A percentile compares a stretch with the other conserved stretches of the same genome.
phyloP scores from a whole-genome alignment of 2,888 invertebrate genomes.

The Dicranocentrus wangi region DNA sequence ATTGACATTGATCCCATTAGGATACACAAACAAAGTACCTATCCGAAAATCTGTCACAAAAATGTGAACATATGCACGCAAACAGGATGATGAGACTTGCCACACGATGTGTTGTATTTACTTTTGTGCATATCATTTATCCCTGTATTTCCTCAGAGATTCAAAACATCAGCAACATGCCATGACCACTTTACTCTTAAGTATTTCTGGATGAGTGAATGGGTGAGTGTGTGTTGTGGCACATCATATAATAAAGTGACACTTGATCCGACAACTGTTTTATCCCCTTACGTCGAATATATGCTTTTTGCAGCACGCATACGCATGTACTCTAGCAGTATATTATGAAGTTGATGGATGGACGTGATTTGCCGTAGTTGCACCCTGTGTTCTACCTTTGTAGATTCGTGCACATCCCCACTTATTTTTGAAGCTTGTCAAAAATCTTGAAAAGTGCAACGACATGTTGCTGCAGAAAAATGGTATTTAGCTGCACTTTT shows the following conservation, averaged over 20 bases:
- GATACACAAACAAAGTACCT: slow-evolving; percentile 1
- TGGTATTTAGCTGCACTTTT: slow-evolving; percentile 39
- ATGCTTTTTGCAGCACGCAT: not conserved
- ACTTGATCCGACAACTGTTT: slow-evolving; percentile 49
- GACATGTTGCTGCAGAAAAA: slow-evolving; percentile 43
- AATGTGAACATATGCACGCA: slow-evolving; percentile 36
- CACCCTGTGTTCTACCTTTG: not conserved
- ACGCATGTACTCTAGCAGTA: not conserved
- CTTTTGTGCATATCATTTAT: not conserved
- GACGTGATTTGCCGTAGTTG: slow-evolving; percentile 13
- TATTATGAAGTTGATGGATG: slow-evolving; percentile 36
- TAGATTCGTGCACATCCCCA: too few relatives aligned
- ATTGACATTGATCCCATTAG: slow-evolving; percentile 45
- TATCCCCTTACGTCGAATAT: not conserved
- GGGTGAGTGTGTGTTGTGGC: slow-evolving; percentile 60
- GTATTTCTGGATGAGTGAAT: slow-evolving; percentile 58
- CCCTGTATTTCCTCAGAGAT: not conserved
- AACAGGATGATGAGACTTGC: slow-evolving; percentile 7
- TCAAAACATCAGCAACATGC: slow-evolving; percentile 28
- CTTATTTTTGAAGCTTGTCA: slow-evolving; percentile 5
- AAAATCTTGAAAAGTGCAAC: slow-evolving; percentile 40
- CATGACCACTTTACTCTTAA: slow-evolving; percentile 53
- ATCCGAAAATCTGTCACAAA: slow-evolving; percentile 25
- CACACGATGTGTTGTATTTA: not conserved
- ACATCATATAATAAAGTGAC: slow-evolving; percentile 54